Percentiles rank a stretch among this genome's conserved stretches.
phyloP scores from a whole-genome alignment of 2,888 invertebrate genomes.

The Gryllus longicercus region DNA sequence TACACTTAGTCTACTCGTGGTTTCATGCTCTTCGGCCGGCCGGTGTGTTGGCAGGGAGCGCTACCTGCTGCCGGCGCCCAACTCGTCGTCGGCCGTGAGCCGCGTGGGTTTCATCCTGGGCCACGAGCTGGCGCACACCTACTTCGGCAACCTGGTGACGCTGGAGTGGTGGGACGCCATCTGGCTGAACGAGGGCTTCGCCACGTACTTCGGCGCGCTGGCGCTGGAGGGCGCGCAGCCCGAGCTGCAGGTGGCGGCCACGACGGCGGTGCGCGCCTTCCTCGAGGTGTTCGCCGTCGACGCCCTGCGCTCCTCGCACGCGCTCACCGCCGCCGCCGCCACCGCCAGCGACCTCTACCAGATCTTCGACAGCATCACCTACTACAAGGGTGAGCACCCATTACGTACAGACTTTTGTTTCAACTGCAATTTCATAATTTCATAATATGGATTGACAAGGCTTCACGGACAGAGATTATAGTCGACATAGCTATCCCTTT shows the following conservation, averaged over 20 bases:
- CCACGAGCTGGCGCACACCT: slow-evolving; percentile 34
- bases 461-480: too few species aligned
- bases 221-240: slow-evolving; percentile 42
- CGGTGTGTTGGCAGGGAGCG: slow-evolving; percentile 28
- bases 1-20: neutral
- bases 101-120: slow-evolving; percentile 30
- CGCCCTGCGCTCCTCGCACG: slow-evolving; percentile 49
- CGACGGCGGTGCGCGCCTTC: slow-evolving; percentile 49
- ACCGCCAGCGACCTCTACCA: slow-evolving; percentile 50
- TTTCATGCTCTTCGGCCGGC: neutral
- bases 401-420: too few species aligned
- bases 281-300: slow-evolving; percentile 47
- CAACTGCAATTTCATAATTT: too few species aligned
- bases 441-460: too few species aligned
- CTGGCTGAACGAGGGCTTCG: slow-evolving; percentile 36
- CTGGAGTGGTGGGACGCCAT: slow-evolving; percentile 34
- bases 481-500: too few species aligned
- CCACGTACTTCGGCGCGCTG: slow-evolving; percentile 48
- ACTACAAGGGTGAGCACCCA: slow-evolving; percentile 50
- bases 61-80: slow-evolving; percentile 27
- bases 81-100: slow-evolving; percentile 38
- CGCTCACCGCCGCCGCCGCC: slow-evolving; percentile 48
- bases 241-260: slow-evolving; percentile 45
- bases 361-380: slow-evolving; percentile 52
- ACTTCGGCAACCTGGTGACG: slow-evolving; percentile 35